Conservation (phyloP, 2,888 invertebrate species). For the Orthonychiurus folsomi region DNA sequence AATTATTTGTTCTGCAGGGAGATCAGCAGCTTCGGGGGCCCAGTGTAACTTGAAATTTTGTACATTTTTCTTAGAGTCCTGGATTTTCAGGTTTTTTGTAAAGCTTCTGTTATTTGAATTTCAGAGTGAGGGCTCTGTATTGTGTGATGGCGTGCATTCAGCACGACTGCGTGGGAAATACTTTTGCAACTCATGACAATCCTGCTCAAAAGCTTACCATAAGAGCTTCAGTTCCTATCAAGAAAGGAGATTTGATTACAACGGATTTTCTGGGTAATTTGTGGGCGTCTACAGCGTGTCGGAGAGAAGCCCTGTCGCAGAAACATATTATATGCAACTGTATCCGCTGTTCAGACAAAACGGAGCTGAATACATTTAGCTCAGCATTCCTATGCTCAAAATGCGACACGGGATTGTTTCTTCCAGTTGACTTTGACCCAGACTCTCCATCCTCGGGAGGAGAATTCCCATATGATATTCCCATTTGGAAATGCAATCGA, state of each 20-base stretch:
- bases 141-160: background rate
- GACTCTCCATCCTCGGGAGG: background rate
- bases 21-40: background rate
- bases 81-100: no score
- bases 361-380: background rate
- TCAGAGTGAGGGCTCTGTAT: background rate
- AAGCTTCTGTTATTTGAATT: no score
- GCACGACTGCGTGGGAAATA: slow-evolving; percentile 5
- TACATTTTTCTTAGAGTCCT: no score
- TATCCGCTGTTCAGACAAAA: background rate
- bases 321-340: slow-evolving; percentile 9
- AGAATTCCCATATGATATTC: background rate
- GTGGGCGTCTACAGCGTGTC: slow-evolving; percentile 3
- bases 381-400: background rate
- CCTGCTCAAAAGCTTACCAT: background rate
- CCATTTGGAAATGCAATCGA: background rate
- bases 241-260: background rate
- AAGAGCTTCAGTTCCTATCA: background rate
- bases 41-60: background rate
- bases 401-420: background rate
- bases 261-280: background rate
- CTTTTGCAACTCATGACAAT: background rate
- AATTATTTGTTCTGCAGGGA: no score
- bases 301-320: background rate
- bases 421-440: background rate